These are phyloP conservation scores for Acanthurus leucopareius DNA, from an alignment of 2,797 vertebrate species.

Conservation along the genomic window DNA sequence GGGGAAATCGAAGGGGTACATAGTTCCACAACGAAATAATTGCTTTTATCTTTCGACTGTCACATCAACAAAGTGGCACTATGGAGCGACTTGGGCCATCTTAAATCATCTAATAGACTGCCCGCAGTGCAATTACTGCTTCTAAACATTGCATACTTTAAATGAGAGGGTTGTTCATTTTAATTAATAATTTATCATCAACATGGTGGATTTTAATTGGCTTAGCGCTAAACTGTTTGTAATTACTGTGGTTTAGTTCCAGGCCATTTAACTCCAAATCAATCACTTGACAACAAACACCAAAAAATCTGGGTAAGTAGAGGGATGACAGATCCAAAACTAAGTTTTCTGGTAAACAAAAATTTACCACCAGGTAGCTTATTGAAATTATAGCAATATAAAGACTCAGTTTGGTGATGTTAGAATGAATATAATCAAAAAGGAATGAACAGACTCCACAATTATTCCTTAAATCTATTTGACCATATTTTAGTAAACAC, in stretches of 20 bases:
- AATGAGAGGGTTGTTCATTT: constrained; percentile 49
- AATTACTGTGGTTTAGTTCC: constrained; percentile 61
- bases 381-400: neutral
- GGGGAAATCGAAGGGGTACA: constrained; percentile 58
- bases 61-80: constrained; percentile 50
- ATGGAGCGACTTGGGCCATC: constrained; percentile 45
- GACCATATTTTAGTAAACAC: neutral
- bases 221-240: constrained; percentile 56
- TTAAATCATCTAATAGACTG: constrained; percentile 61
- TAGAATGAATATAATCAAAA: neutral
- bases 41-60: constrained; percentile 59
- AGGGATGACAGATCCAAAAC: constrained; percentile 4
- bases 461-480: neutral
- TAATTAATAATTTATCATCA: constrained; percentile 64
- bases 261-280: constrained; percentile 51
- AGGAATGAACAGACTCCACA: neutral
- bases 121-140: constrained; percentile 59
- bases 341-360: constrained; percentile 12
- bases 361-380: constrained; percentile 15
- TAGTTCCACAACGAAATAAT: constrained; percentile 64
- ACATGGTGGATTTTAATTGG: constrained; percentile 58
- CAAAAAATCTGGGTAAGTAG: constrained; percentile 27
- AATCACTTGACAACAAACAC: constrained; percentile 41
- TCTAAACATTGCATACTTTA: constrained; percentile 47
- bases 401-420: neutral